A percentile compares a stretch with the other conserved stretches of the same genome.
Evolutionary conservation across 2,113 vertebrate species (phyloP).

Genomic region (Dipodomys spectabilis): DNA sequence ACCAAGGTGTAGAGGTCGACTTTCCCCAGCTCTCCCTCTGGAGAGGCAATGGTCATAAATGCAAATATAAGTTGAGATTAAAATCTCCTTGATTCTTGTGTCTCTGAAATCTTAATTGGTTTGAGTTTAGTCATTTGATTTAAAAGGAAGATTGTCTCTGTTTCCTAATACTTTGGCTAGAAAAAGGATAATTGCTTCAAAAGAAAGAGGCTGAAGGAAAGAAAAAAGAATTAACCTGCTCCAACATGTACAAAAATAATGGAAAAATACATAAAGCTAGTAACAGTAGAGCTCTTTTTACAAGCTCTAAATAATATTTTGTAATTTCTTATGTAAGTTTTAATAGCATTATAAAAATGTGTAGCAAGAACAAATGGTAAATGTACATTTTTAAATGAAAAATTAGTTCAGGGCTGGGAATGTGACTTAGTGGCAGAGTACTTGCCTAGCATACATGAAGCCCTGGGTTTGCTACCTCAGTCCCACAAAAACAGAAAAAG

Average conservation of each 20-base stretch:
- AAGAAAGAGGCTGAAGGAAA: constrained; percentile 7
- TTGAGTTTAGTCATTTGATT: constrained; percentile 40
- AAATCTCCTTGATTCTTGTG: constrained; percentile 29
- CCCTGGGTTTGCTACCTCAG: too few relatives aligned
- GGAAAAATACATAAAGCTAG: background rate
- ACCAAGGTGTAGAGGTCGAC: constrained; percentile 27
- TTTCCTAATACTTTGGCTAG: constrained; percentile 35
- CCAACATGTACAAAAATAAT: constrained; percentile 52
- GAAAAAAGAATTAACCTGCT: background rate
- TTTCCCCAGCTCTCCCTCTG: background rate
- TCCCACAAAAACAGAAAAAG: too few relatives aligned
- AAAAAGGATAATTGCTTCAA: constrained; percentile 50
- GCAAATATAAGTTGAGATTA: constrained; percentile 42
- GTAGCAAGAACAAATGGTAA: constrained; percentile 19
- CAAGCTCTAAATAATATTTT: background rate
- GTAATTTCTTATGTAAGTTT: constrained; percentile 8
- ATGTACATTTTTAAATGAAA: background rate
- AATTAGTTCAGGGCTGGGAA: background rate
- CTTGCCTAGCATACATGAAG: too few relatives aligned
- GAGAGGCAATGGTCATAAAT: constrained; percentile 29
- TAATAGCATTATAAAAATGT: background rate
- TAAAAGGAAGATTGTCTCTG: background rate
- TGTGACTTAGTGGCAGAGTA: too few relatives aligned
- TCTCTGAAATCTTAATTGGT: constrained; percentile 49
- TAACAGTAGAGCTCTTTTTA: background rate